Base-by-base conservation (phyloP, 2,888 invertebrate species). In the Brenthis ino region DNA sequence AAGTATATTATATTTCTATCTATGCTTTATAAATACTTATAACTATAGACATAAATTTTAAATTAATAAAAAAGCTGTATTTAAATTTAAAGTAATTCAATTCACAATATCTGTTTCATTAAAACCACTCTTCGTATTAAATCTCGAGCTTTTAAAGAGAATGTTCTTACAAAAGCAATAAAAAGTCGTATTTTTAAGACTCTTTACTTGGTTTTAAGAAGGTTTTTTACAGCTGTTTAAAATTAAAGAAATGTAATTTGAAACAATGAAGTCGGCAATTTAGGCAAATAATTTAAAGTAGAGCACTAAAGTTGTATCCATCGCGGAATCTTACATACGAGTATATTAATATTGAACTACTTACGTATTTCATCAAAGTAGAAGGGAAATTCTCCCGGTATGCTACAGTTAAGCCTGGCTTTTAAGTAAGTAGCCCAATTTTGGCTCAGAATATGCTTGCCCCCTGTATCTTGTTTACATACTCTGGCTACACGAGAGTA, bases 351-450 rank as follows among this genome's bases (percentile, higher is more conserved):
- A 37, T 43, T 57, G 43, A 53, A 61, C 50, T n/a, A 93, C 94
- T 94, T 84, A 95, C 95, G 95, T 79, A 96, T 95, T 92, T 95
- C 95, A 85, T 96, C 95, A 85, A 96, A 96, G 85, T 96, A 95
- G 87, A 96, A 96, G 0, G 96, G 96, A 79, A 95, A 95, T 78
- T 95, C 95, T 76, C 96, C 96, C 51, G 96, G 95, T 81, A 95
- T 94, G 76, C 95, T 95, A 82, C 95, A 95, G 83, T 95, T 95
- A 73, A 95, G 93, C 57, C 95, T 88, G 33, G 95, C 95, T 86
- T 95, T 95, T 75, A 95, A 86, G 82, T 94, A 95, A 58, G 95
- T 95, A 75, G 94, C 94, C 95, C 95, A 95, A 81, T 95, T 95
- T 80, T 95, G 94, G 78, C 91, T 93, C 74, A 95, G 90, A 78